Percentiles rank a stretch among this genome's conserved stretches.
phyloP scores from a whole-genome alignment of 2,113 vertebrate genomes.

The Sylvilagus bachmani region DNA sequence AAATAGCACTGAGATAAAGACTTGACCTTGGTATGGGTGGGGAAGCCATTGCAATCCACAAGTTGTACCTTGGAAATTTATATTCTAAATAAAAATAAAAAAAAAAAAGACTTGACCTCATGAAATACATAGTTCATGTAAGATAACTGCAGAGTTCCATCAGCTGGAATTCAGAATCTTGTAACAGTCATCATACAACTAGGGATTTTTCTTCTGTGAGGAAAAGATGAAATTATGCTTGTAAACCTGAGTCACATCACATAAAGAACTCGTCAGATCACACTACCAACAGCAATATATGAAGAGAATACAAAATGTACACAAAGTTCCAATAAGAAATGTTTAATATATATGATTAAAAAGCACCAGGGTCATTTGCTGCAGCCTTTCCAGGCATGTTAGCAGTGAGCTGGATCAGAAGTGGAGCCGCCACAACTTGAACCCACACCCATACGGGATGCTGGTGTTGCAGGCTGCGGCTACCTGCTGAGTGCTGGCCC shows the following conservation, averaged over 20 bases:
- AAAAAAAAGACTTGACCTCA: slow-evolving; percentile 25
- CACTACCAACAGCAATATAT: not conserved
- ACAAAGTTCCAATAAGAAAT: not conserved
- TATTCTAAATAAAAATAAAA: too few relatives aligned
- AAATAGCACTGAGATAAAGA: not conserved
- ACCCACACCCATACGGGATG: too few relatives aligned
- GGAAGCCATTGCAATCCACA: too few relatives aligned
- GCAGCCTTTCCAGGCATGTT: too few relatives aligned
- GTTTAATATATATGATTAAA: too few relatives aligned
- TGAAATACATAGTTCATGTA: not conserved
- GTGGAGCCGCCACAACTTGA: too few relatives aligned
- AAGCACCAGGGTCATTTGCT: too few relatives aligned
- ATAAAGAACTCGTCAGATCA: not conserved
- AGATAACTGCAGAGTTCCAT: slow-evolving; percentile 13
- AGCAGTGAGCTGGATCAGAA: too few relatives aligned
- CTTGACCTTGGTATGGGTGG: too few relatives aligned
- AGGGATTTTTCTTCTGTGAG: slow-evolving; percentile 39
- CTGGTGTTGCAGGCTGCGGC: too few relatives aligned
- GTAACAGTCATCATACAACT: not conserved
- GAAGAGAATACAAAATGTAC: not conserved
- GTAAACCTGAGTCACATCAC: not conserved
- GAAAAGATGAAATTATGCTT: slow-evolving; percentile 8
- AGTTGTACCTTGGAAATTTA: too few relatives aligned
- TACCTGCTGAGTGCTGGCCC: too few relatives aligned
- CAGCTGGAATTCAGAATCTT: slow-evolving; percentile 2